Conservation (phyloP, 2,113 vertebrate genomes). For the Campylomormyrus numenius region DNA sequence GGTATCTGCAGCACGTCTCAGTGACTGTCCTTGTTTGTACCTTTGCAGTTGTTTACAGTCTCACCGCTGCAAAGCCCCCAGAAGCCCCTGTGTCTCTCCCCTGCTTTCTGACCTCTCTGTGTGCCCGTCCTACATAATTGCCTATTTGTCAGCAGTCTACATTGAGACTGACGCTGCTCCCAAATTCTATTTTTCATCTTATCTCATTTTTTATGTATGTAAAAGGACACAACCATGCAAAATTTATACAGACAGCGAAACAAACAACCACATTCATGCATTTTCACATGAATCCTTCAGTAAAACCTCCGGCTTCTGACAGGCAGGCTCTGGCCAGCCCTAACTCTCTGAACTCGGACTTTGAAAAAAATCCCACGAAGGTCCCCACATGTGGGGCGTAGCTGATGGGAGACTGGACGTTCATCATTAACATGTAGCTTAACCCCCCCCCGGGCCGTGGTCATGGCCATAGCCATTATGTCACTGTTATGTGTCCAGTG, state of each 20-base stretch:
- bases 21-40: neutral
- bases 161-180: neutral
- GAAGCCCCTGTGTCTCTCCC: neutral
- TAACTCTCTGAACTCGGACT: neutral
- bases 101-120: neutral
- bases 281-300: neutral
- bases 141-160: neutral
- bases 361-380: neutral
- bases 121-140: neutral
- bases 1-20: neutral
- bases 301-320: neutral
- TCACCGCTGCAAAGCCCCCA: neutral
- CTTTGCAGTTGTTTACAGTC: neutral
- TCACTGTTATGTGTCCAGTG: neutral
- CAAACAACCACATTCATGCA: neutral
- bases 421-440: neutral
- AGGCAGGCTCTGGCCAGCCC: neutral
- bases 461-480: neutral
- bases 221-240: conserved; percentile 3
- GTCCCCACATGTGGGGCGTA: neutral
- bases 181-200: neutral
- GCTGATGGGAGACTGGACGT: neutral
- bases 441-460: neutral
- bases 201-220: neutral
- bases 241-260: neutral